These are phyloP conservation scores for Tachina grossa DNA, from an alignment of 2,888 invertebrate genomes.

Conservation along the genomic window DNA sequence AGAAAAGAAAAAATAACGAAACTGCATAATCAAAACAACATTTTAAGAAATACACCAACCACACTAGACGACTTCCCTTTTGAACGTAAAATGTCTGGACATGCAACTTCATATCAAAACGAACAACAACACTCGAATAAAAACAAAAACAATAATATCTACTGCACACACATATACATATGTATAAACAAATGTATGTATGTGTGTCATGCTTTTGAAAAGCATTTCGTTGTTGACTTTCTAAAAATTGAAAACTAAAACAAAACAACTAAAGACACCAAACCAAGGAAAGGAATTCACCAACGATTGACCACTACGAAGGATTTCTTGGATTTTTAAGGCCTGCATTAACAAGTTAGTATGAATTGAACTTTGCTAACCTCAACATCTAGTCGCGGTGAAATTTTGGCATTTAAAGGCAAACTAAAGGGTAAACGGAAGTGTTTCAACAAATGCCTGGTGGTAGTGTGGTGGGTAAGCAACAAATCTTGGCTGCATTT, in stretches of 20 bases:
- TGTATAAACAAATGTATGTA: neutral
- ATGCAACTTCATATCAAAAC: slow-evolving; percentile 59
- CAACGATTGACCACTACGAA: slow-evolving; percentile 69
- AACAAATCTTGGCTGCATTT: slow-evolving; percentile 64
- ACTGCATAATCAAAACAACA: slow-evolving; percentile 68
- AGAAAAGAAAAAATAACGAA: slow-evolving; percentile 20
- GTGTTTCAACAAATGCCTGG: slow-evolving; percentile 51
- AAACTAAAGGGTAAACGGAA: slow-evolving; percentile 18
- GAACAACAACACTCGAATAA: slow-evolving; percentile 28
- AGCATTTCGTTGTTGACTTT: slow-evolving; percentile 55
- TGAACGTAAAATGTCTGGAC: slow-evolving; percentile 66
- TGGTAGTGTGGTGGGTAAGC: slow-evolving; percentile 49
- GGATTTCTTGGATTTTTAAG: slow-evolving; percentile 56
- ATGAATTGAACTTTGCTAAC: slow-evolving; percentile 69
- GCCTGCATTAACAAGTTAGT: slow-evolving; percentile 59
- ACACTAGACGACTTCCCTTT: slow-evolving; percentile 61
- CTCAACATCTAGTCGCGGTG: slow-evolving; percentile 62
- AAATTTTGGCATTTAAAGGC: slow-evolving; percentile 20
- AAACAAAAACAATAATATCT: slow-evolving; percentile 49
- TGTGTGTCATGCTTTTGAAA: slow-evolving; percentile 54
- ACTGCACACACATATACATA: neutral
- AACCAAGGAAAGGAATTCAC: slow-evolving; percentile 54
- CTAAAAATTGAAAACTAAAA: slow-evolving; percentile 17
- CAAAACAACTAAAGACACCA: slow-evolving; percentile 36
- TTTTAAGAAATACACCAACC: slow-evolving; percentile 38